A percentile compares a stretch with the other conserved stretches of the same genome.
Conservation (phyloP, 2,113 vertebrate genomes). For the Paedocypris sp. region DNA sequence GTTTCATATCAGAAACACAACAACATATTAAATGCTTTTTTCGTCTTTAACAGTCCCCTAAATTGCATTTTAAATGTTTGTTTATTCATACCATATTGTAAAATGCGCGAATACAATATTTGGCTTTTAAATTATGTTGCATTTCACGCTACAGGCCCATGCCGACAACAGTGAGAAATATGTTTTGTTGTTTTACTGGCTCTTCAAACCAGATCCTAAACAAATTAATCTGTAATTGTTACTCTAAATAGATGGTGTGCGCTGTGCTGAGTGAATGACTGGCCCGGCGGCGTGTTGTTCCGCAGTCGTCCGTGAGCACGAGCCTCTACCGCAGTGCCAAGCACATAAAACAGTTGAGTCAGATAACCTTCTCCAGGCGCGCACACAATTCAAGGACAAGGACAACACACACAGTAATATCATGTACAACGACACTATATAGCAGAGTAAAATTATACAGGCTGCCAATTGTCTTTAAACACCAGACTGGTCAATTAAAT, state of each 20-base stretch:
- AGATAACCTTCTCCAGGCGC: slow-evolving; percentile 64
- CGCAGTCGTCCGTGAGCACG: slow-evolving; percentile 52
- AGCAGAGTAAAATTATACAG: background rate
- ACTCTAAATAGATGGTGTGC: background rate
- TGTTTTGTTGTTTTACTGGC: background rate
- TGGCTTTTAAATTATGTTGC: too few species aligned
- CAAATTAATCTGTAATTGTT: background rate
- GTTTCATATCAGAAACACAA: too few species aligned
- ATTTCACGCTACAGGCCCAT: too few species aligned
- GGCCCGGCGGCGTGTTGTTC: slow-evolving; percentile 34
- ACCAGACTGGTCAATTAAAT: background rate
- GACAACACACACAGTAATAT: slow-evolving; percentile 47
- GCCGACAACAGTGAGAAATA: background rate
- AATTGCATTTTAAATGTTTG: too few species aligned
- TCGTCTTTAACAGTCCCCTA: too few species aligned
- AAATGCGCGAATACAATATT: too few species aligned
- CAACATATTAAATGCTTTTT: too few species aligned
- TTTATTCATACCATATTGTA: too few species aligned
- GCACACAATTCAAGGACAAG: slow-evolving; percentile 68
- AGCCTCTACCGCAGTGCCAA: slow-evolving; percentile 62
- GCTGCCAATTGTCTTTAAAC: background rate
- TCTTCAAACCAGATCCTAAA: background rate
- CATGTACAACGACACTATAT: slow-evolving; percentile 15
- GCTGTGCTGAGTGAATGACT: background rate
- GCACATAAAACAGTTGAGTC: slow-evolving; percentile 67